Evolutionary conservation across 2,888 invertebrate species (phyloP).

Genomic region (Caenorhabditis sulstoni): DNA sequence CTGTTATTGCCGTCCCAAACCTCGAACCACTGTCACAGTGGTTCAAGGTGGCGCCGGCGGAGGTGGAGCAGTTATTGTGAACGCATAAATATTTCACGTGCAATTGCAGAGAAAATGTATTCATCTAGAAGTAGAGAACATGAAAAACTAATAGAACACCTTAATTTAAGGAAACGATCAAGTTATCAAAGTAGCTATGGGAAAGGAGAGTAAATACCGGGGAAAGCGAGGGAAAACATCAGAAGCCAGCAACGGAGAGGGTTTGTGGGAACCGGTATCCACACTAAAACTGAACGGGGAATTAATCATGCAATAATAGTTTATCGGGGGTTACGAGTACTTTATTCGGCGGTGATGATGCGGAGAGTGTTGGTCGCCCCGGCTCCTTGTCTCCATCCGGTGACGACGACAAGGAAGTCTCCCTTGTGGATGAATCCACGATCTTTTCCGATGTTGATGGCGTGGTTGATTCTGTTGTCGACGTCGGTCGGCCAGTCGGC

Average conservation of each 20-base stretch:
- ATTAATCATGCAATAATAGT: slow-evolving; percentile 22
- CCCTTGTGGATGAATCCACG: slow-evolving; percentile 91
- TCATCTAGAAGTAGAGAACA: slow-evolving; percentile 13
- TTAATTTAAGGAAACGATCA: slow-evolving; percentile 42
- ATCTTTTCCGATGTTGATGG: slow-evolving; percentile 84
- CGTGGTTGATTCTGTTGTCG: slow-evolving; percentile 83
- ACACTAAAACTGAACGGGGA: slow-evolving; percentile 34
- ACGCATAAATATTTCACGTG: neutral
- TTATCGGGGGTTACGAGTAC: slow-evolving; percentile 15
- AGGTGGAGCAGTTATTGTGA: no score
- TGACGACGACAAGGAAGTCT: slow-evolving; percentile 93
- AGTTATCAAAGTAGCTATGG: neutral
- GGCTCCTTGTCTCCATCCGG: slow-evolving; percentile 88
- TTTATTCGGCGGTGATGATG: slow-evolving; percentile 79
- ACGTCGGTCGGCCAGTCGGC: slow-evolving; percentile 93
- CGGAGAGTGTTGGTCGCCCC: slow-evolving; percentile 83
- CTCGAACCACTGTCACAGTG: no score
- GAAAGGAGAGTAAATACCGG: neutral
- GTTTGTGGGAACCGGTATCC: slow-evolving; percentile 28
- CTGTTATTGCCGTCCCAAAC: slow-evolving; percentile 18
- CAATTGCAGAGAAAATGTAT: slow-evolving; percentile 22
- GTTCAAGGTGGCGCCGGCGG: no score
- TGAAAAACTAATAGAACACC: slow-evolving; percentile 17
- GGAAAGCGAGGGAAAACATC: slow-evolving; percentile 3
- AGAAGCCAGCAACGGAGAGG: slow-evolving; percentile 21